Evolutionary conservation across 2,888 invertebrate genomes (phyloP).

Genomic region (Nudaria mundana): DNA sequence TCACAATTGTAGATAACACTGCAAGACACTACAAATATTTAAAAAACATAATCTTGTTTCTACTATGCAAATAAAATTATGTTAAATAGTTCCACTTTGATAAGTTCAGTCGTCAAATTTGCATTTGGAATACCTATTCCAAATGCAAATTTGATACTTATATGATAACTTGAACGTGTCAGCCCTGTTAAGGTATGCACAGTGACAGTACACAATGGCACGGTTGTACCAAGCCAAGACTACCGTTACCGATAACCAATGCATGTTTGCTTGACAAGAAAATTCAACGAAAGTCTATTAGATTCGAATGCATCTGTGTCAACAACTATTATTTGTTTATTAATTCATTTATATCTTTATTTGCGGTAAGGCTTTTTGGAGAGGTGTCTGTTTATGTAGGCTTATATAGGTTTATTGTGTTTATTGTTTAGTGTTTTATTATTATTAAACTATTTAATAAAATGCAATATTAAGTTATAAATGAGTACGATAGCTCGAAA

Average conservation of each 20-base stretch:
- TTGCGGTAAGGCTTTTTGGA: constrained; percentile 1
- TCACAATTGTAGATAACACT: no score
- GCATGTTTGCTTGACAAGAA: constrained; percentile 31
- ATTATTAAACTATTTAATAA: no score
- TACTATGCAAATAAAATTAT: no score
- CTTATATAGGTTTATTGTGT: no score
- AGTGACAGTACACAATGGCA: constrained; percentile 17
- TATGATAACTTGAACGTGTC: constrained; percentile 15
- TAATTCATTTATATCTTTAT: constrained; percentile 22
- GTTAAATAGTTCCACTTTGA: background rate
- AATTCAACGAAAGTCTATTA: constrained; percentile 27
- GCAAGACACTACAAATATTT: no score
- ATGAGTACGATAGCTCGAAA: no score
- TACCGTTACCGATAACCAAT: constrained; percentile 38
- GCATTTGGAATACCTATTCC: constrained; percentile 14
- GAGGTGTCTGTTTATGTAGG: no score
- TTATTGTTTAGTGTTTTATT: no score
- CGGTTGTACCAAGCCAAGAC: constrained; percentile 25
- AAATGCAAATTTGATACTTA: no score
- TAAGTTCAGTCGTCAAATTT: no score
- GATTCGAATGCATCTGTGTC: constrained; percentile 31
- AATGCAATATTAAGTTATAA: no score
- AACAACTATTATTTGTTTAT: constrained; percentile 20
- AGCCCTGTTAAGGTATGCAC: constrained; percentile 14
- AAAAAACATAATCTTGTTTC: no score